Evolutionary conservation across 2,797 vertebrate species (phyloP).

Genomic region (Gouania willdenowi): DNA sequence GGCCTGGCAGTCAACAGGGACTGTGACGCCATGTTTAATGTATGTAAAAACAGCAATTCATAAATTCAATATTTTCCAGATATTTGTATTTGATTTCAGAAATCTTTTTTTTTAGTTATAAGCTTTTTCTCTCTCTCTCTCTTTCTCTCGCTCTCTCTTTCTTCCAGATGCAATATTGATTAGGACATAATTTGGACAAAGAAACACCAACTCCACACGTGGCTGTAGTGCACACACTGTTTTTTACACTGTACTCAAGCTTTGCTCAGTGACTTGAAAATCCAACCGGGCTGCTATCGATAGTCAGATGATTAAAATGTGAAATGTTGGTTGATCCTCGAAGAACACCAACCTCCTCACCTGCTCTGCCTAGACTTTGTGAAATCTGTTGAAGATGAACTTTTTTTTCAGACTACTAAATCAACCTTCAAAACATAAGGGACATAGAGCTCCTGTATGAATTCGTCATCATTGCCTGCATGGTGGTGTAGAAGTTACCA

Average conservation of each 20-base stretch:
- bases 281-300: slow-evolving; percentile 21
- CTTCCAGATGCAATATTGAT: slow-evolving; percentile 22
- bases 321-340: slow-evolving; percentile 35
- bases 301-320: slow-evolving; percentile 19
- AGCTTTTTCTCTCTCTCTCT: neutral
- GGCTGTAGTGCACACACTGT: slow-evolving; percentile 1
- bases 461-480: slow-evolving; percentile 4
- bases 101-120: neutral
- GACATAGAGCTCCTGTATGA: slow-evolving; percentile 19
- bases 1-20: slow-evolving; percentile 62
- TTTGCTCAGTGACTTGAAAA: slow-evolving; percentile 9
- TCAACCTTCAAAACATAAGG: slow-evolving; percentile 16
- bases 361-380: neutral
- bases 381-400: slow-evolving; percentile 8
- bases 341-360: neutral
- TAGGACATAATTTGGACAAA: slow-evolving; percentile 19
- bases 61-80: neutral
- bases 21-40: slow-evolving; percentile 45
- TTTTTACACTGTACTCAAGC: slow-evolving; percentile 28
- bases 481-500: slow-evolving; percentile 8
- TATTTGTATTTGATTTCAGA: too few relatives aligned
- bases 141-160: slow-evolving; percentile 1
- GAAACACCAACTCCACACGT: neutral
- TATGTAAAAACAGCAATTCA: slow-evolving; percentile 25
- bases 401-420: slow-evolving; percentile 29